A percentile compares a stretch with the other conserved stretches of the same genome.
These are phyloP conservation scores for Peromyscus nudipes DNA, from an alignment of 2,797 vertebrate genomes.

Conservation along the genomic window DNA sequence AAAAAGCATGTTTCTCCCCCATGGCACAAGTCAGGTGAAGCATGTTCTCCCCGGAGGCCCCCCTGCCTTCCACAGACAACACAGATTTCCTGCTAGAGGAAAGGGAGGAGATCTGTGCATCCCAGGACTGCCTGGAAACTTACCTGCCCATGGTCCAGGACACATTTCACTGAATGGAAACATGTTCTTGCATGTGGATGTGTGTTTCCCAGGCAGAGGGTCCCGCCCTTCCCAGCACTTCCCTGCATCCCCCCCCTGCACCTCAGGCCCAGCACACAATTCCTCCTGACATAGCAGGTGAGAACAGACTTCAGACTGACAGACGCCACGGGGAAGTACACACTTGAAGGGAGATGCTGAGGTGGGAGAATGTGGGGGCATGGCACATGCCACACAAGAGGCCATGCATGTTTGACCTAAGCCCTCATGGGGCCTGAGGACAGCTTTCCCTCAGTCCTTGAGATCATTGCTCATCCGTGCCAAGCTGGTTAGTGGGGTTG, in stretches of 20 bases:
- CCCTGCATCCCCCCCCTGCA: neutral
- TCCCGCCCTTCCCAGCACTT: constrained; percentile 27
- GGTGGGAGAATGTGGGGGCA: neutral
- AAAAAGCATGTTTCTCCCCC: constrained; percentile 73
- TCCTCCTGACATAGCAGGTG: constrained; percentile 44
- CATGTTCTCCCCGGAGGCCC: constrained; percentile 36
- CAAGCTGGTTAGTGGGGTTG: constrained; percentile 69
- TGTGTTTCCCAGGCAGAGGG: constrained; percentile 77
- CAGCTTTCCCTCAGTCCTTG: constrained; percentile 73
- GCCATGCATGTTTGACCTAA: constrained; percentile 77
- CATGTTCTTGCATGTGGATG: constrained; percentile 79
- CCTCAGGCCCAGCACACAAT: constrained; percentile 20
- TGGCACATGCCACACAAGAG: constrained; percentile 44
- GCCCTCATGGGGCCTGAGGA: constrained; percentile 66
- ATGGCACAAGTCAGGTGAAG: constrained; percentile 70
- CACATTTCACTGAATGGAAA: constrained; percentile 64
- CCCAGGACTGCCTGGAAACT: constrained; percentile 58
- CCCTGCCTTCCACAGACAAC: constrained; percentile 23
- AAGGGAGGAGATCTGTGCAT: neutral
- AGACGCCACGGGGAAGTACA: constrained; percentile 6
- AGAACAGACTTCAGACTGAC: neutral
- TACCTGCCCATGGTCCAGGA: constrained; percentile 47
- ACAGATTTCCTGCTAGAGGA: constrained; percentile 23
- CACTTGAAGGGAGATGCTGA: neutral
- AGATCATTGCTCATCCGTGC: constrained; percentile 70